Percentiles rank a stretch among this genome's conserved stretches.
Evolutionary conservation across 2,797 vertebrate species (phyloP).

Genomic region (Octomys mimax): DNA sequence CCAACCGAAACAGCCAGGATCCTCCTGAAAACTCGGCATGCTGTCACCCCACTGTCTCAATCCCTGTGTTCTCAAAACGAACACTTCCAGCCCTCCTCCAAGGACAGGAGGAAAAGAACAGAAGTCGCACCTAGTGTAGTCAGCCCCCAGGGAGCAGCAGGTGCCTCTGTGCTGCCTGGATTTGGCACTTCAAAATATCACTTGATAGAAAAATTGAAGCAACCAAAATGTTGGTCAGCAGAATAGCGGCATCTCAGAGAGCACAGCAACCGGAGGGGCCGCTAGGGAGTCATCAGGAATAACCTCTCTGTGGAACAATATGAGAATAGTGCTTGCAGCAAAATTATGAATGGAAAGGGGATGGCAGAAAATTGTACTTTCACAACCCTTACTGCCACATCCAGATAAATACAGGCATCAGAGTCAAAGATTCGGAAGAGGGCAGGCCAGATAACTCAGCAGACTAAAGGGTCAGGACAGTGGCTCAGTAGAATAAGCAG

Average conservation of each 20-base stretch:
- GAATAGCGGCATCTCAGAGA: not conserved
- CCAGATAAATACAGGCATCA: not conserved
- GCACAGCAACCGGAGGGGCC: not conserved
- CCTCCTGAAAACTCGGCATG: not conserved
- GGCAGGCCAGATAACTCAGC: no score
- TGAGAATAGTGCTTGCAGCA: not conserved
- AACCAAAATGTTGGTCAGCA: not conserved
- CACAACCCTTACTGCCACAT: not conserved
- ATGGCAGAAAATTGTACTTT: not conserved
- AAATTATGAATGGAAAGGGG: not conserved
- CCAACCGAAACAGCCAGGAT: slow-evolving; percentile 1
- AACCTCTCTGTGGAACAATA: not conserved
- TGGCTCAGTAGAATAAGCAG: no score
- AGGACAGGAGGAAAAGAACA: slow-evolving; percentile 16
- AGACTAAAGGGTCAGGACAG: no score
- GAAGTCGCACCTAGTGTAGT: not conserved
- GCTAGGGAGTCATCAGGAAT: not conserved
- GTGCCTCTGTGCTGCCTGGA: not conserved
- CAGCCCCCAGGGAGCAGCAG: not conserved
- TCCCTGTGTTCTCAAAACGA: slow-evolving; percentile 3
- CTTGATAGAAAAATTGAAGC: slow-evolving; percentile 40
- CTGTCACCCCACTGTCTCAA: not conserved
- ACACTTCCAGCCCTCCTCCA: slow-evolving; percentile 27
- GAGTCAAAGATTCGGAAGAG: not conserved
- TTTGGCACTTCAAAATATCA: slow-evolving; percentile 35